Evolutionary conservation across 1,140 invertebrate genomes (phyloP).

Genomic region (Drosophila orena): DNA sequence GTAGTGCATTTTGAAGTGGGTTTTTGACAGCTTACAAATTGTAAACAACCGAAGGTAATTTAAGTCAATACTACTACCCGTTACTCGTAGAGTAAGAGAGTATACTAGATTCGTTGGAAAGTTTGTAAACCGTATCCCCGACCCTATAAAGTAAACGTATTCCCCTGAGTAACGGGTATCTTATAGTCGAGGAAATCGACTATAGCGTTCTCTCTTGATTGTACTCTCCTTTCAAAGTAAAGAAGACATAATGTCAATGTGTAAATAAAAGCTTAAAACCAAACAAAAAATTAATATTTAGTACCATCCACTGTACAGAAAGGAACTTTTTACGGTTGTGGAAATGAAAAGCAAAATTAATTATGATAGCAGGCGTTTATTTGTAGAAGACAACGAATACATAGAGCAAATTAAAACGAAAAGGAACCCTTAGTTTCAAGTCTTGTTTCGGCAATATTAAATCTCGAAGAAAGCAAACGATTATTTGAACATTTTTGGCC

Average conservation of each 20-base stretch:
- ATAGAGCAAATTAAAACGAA: constrained; percentile 20
- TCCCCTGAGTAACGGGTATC: no score
- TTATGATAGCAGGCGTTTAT: constrained; percentile 44
- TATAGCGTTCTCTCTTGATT: no score
- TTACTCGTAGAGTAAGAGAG: no score
- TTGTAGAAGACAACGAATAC: constrained; percentile 50
- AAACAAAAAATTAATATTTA: constrained; percentile 2
- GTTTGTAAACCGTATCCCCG: no score
- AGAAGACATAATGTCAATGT: constrained; percentile 10
- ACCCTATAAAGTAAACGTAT: no score
- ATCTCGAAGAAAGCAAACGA: constrained; percentile 43
- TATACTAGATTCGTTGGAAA: no score
- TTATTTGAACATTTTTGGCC: constrained; percentile 78
- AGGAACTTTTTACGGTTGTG: constrained; percentile 83
- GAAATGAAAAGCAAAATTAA: constrained; percentile 70
- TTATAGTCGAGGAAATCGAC: no score
- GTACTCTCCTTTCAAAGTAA: no score
- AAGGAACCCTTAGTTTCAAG: constrained; percentile 18
- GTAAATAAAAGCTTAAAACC: constrained; percentile 39
- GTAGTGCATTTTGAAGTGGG: constrained; percentile 46
- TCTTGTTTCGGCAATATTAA: constrained; percentile 21
- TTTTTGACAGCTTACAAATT: constrained; percentile 10
- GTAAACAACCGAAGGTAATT: not conserved
- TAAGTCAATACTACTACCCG: no score
- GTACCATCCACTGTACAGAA: constrained; percentile 56